Percentiles rank a stretch among this genome's conserved stretches.
Evolutionary conservation across 1,140 invertebrate genomes (phyloP).

Genomic region (Rhagoletis pomonella): DNA sequence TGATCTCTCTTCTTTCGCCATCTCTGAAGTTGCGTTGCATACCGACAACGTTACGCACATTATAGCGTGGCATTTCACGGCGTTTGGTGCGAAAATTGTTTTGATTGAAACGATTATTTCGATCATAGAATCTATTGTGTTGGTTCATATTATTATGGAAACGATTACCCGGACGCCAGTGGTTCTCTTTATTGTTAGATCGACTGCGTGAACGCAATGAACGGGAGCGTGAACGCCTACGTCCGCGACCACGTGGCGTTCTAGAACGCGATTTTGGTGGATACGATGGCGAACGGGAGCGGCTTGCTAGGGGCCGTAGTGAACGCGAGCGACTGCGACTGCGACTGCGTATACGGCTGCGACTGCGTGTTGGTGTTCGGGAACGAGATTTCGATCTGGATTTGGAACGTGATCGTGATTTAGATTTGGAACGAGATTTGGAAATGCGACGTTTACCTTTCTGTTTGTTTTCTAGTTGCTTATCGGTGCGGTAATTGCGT

Average conservation of each 20-base stretch:
- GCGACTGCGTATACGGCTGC: conserved; percentile 3
- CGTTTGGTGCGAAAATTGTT: conserved; percentile 81
- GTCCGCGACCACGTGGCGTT: conserved; percentile 45
- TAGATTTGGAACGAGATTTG: conserved; percentile 40
- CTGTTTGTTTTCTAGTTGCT: conserved; percentile 68
- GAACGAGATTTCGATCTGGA: conserved; percentile 27
- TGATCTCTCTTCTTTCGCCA: conserved; percentile 71
- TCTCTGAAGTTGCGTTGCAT: conserved; percentile 74
- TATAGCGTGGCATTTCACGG: conserved; percentile 87
- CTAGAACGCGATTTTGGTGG: conserved; percentile 51
- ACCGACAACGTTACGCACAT: conserved; percentile 86
- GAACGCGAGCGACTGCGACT: conserved; percentile 34
- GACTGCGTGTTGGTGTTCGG: conserved; percentile 19
- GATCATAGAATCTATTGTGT: conserved; percentile 55
- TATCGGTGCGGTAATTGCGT: conserved; percentile 86
- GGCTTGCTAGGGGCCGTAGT: conserved; percentile 42
- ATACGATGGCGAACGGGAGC: conserved; percentile 50
- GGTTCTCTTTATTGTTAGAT: conserved; percentile 73
- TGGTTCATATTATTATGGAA: conserved; percentile 62
- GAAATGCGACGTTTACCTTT: conserved; percentile 57
- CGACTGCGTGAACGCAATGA: conserved; percentile 56
- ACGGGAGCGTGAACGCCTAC: conserved; percentile 30
- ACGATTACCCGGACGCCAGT: conserved; percentile 69
- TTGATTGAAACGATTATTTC: conserved; percentile 55
- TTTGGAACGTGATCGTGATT: conserved; percentile 55